Base-by-base conservation (phyloP, 1,140 invertebrate species). In the Drosophila jambulina region DNA sequence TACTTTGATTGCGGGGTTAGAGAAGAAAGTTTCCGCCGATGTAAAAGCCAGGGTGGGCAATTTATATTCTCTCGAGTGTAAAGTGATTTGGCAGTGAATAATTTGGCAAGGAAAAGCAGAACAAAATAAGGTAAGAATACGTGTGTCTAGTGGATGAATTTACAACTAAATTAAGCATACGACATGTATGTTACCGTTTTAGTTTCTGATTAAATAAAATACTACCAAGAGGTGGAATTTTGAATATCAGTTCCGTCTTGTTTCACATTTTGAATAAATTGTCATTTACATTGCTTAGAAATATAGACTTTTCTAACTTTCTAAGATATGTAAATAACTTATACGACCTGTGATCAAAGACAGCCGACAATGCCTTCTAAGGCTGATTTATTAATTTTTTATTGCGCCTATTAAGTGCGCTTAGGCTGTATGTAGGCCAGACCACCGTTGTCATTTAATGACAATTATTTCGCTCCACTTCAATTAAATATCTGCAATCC, bases 1-100 rank as follows among this genome's bases (percentile, higher is more conserved):
- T 76, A 76, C 71, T 46, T 49, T 75, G 49, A 57, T 76, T 63
- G 58, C 27, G 53, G 53, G 67, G 23, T 40, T 59, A 23, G n/a
- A n/a, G 32, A 59, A 63, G 71, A 75, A 75, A 75, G 71, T 75
- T 75, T 74, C 17, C 19, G 48, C 17, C 27, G 29, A 15, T 15
- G 7, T 23, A 19, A 68, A 32, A 32, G 61, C 34, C 45, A 21
- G 19, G 27, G 58, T 17, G 21, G 40, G 56, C 68, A 72, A 72
- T 60, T 72, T 43, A 60, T 36, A 40, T 72, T 49, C 38, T 36
- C 19, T 42, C 45, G 17, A 60, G 68, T 74, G 70, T 59, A 38
- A 29, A 72, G 45, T 60, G 65, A 71, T 27, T 71, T 51, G 54
- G 17, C 34, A 49, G 32, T 59, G 62, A 43, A 51, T 51, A 43